phyloP scores from a whole-genome alignment of 2,888 invertebrate species.

The Drosophila parthenogenetica region DNA sequence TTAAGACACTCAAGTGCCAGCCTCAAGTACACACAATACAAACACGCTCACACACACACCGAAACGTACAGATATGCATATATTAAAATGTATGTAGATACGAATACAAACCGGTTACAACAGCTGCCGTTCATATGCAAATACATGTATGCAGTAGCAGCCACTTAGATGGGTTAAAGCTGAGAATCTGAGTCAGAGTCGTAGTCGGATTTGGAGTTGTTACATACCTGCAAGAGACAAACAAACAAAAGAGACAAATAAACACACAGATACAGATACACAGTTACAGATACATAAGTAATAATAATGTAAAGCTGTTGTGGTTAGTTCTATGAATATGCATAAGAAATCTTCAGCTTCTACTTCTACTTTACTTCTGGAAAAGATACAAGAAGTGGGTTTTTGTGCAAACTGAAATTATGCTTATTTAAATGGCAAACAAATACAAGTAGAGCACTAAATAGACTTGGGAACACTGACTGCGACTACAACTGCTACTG shows the following conservation, averaged over 20 bases:
- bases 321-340: conserved; percentile 71
- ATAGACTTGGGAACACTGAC: not conserved
- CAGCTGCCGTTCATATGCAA: conserved; percentile 32
- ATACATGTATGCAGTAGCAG: conserved; percentile 23
- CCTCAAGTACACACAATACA: conserved; percentile 28
- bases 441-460: conserved; percentile 41
- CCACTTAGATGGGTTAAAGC: conserved; percentile 46
- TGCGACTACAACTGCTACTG: not conserved
- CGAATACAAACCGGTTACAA: conserved; percentile 46
- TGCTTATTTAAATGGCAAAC: conserved; percentile 77
- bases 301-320: conserved; percentile 67
- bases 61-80: conserved; percentile 48
- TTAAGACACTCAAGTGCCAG: conserved; percentile 73
- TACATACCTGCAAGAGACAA: conserved; percentile 69
- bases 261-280: conserved; percentile 31
- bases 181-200: conserved; percentile 9
- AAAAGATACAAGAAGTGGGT: conserved; percentile 25
- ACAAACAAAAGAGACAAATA: conserved; percentile 52
- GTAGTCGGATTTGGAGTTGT: conserved; percentile 22
- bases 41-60: conserved; percentile 37
- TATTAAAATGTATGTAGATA: conserved; percentile 14
- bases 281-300: conserved; percentile 32
- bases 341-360: conserved; percentile 27
- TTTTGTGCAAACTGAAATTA: conserved; percentile 53
- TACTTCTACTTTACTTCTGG: conserved; percentile 11